These are phyloP conservation scores for Platysteira castanea DNA, from an alignment of 2,113 vertebrate species.

Conservation along the genomic window DNA sequence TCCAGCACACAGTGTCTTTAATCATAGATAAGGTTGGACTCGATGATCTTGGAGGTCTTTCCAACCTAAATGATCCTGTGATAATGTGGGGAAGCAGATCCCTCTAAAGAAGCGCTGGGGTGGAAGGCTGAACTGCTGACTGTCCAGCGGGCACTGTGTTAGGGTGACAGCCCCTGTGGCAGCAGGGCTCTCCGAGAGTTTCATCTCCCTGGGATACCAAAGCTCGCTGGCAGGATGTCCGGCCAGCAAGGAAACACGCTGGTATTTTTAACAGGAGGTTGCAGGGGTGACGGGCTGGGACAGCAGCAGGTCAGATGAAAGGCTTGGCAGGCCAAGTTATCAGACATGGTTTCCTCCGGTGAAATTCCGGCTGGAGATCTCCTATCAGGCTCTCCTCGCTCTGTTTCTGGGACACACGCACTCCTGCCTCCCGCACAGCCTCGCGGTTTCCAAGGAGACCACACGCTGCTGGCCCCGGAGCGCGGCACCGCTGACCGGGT, in stretches of 20 bases:
- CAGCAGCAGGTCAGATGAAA: conserved; percentile 14
- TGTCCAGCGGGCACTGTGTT: neutral
- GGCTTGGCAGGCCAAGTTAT: neutral
- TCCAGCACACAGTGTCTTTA: neutral
- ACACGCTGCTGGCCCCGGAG: conserved; percentile 23
- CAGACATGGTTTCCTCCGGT: neutral
- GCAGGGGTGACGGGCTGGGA: neutral
- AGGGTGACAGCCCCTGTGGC: neutral
- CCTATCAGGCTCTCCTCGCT: neutral
- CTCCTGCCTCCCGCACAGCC: neutral
- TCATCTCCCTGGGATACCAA: neutral
- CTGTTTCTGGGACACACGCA: neutral
- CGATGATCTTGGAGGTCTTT: neutral
- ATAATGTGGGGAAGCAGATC: neutral
- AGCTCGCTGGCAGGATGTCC: neutral
- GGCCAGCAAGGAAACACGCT: neutral
- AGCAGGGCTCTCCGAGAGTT: neutral
- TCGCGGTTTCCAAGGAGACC: conserved; percentile 43
- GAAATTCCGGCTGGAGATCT: neutral
- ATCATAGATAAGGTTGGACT: neutral
- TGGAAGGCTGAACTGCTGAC: neutral
- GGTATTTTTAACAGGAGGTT: neutral
- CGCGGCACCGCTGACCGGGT: neutral
- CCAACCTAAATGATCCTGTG: neutral
- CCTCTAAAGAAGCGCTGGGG: neutral